Base-by-base conservation (phyloP, 2,797 vertebrate genomes). In the Knipowitschia caucasica region DNA sequence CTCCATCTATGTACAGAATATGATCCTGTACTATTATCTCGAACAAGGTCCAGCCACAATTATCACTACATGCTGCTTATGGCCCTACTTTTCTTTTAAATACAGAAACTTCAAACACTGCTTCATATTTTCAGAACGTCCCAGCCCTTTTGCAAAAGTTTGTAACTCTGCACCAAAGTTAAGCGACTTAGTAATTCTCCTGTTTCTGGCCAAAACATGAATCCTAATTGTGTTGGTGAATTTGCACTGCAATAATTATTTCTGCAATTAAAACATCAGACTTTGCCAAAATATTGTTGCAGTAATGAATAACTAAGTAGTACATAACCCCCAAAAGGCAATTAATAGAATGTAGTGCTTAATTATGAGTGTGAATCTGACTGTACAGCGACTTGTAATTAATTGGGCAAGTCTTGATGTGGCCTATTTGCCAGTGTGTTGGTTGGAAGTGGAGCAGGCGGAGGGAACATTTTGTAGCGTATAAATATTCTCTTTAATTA, bases 401-500 rank as follows among this genome's bases (percentile, higher is more conserved):
- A 89, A 87, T 81, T 74, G 67, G 62, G 70, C 68, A 62, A 71
- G 68, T 74, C 72, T 77, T 77, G 77, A 79, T 66, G 52, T 84
- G 85, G 81, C 81, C 84, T 87, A 86, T 84, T 87, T 86, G 75
- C 70, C 67, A 59, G 64, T 66, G 70, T 80, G 81, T 82, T 82
- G 72, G 81, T 82, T 82, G 72, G 15, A 30, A 15, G 59, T 62
- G 62, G 69, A 82, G 61, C 55, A 59, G 61, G 56, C 69, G 64
- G 73, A 62, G 76, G 65, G 45, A 73, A 75, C 64, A 69, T 76
- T 72, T 47, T 50, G 40, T 53, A 64, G 67, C 70, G 45, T 69
- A 80, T 77, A 74, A 80, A 81, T 78, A 74, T 80, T 77, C 71
- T 43, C 47, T 80, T 86, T 87, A 88, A 88, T 89, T 89, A 86